Evolutionary conservation across 2,797 vertebrate species (phyloP), one percentile per base, ranked within the genome.

Genomic region (Echeneis naucrates): DNA sequence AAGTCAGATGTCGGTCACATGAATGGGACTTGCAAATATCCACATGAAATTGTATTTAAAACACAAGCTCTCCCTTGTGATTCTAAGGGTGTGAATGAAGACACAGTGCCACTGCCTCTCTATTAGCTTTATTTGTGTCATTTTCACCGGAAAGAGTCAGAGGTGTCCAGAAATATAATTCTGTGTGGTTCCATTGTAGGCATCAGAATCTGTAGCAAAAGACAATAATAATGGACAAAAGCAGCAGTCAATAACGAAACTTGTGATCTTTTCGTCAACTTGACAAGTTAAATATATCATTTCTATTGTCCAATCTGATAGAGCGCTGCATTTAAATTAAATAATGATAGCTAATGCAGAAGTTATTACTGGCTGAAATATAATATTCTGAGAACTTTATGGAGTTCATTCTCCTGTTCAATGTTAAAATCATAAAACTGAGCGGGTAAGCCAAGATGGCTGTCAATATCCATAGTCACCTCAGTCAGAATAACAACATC

Each of bases 371-470:
- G 60, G 65, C 17, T 84, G 73, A 84, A 86, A 91, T 67, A 35
- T 66, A 85, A 90, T 88, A 84, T 72, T 79, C 70, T 81, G 87
- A 89, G 81, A 90, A 87, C 63, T 84, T 82, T 61, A 81, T 68
- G 27, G 53, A 80, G 59, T 77, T 77, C 65, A 76, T 60, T 78
- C 64, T 67, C 76, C 77, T 88, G 81, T 66, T 86, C 69, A 83
- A 26, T 81, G 77, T 89, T 76, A 81, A 83, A 83, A 82, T 79
- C 56, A 72, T 75, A 68, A 76, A 83, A 76, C 40, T 59, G 68
- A 65, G 56, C 17, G 35, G 63, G 74, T 48, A 68, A 37, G 74
- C 81, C 86, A 88, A 82, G 75, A 83, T 61, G 54, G 35, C 54
- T 66, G 64, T 80, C 64, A 32, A 80, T 80, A 75, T 82, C 53